Base-by-base conservation (phyloP, 92 coral and sea anemone genomes). In the Porites cylindrica region DNA sequence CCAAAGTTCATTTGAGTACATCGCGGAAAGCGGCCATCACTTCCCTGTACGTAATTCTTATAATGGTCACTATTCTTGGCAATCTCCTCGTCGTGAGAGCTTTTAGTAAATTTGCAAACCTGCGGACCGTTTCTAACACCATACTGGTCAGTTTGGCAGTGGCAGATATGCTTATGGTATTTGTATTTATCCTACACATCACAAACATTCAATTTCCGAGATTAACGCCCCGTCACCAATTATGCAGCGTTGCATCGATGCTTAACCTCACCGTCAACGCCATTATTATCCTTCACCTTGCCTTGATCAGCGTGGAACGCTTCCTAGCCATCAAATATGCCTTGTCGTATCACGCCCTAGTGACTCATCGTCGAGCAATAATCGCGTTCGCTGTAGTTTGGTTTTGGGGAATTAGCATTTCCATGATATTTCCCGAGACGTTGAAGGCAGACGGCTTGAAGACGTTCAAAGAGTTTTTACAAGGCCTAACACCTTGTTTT, bases 81-180 rank as follows among this genome's bases (percentile, higher is more conserved):
- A 83, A 83, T 51, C 1, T 66, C 23, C 72, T 83, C 13, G 87
- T 83, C 51, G 63, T 83, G n/a, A 74, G 65, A 24, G 87, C 87
- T 47, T 72, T 83, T 64, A 47, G 20, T 53, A 72, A 61, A 52
- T 83, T 83, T 65, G 18, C 87, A 61, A 61, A 53, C 14, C 70
- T 90, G 56, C 90, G 78, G 67, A 85, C 63, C 7, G 72, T 82
- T 4, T 78, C 93, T n/a, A 90, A 85, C 54, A 16, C 14, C 14
- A 70, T 90, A 1, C 32, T 90, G 53, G 90, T 90, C 17, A 90
- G 93, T 66, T 84, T 90, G 65, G 77, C 93, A 51, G 79, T 43
- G 18, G 88, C 89, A 3, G 86, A 66, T 11, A 56, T 72, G 21
- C 70, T 75, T 17, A 90, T 79, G 93, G 68, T 58, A 14, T 51